These are phyloP conservation scores for Sycophila texana DNA, from an alignment of 2,888 invertebrate genomes.

Conservation along the genomic window DNA sequence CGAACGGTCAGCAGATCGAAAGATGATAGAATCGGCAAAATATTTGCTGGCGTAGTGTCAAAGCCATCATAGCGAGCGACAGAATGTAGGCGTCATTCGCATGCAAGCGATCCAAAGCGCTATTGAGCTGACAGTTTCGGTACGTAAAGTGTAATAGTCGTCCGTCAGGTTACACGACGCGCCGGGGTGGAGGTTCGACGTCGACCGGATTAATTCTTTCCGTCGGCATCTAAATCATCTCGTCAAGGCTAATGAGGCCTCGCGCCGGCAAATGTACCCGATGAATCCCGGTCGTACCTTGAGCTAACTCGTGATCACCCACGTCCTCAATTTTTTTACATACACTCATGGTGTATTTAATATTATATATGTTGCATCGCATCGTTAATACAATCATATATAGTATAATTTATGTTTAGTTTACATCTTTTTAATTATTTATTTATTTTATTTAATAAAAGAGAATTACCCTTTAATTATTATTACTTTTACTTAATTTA, in stretches of 20 bases:
- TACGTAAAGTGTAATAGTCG: not conserved
- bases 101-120: not conserved
- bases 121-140: not conserved
- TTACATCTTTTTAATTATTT: no score
- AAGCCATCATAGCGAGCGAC: not conserved
- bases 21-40: not conserved
- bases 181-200: conserved; percentile 47
- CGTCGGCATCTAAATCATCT: conserved; percentile 62
- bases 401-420: no score
- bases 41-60: not conserved
- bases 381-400: no score
- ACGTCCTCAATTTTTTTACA: not conserved
- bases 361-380: no score
- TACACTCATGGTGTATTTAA: not conserved
- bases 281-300: conserved; percentile 13
- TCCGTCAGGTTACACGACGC: not conserved
- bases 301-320: conserved; percentile 20
- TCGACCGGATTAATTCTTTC: conserved; percentile 62
- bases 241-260: conserved; percentile 60
- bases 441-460: no score
- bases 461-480: no score
- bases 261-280: conserved; percentile 20
- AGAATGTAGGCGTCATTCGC: not conserved
- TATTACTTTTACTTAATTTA: no score
- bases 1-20: no score